Evolutionary conservation across 2,113 vertebrate species (phyloP), one percentile per base, ranked within the genome.

Genomic region (Rhinolophus ferrumequinum): DNA sequence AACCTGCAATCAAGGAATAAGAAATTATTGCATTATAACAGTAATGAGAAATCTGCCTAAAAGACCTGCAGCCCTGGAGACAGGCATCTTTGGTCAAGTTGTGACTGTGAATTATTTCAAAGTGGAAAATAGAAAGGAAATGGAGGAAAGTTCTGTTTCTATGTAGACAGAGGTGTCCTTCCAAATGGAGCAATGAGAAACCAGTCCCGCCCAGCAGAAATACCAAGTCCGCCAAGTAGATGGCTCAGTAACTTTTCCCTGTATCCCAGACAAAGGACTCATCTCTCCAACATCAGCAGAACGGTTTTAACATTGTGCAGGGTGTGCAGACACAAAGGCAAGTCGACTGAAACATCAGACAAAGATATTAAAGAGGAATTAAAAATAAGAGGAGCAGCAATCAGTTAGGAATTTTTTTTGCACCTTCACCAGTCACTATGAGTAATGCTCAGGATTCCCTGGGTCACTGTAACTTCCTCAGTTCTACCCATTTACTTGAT

Each of bases 41-140:
- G 14, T 21, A 83, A n/a, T 64, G 28, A 93, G n/a, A 5, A 93
- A 22, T 70, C n/a, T 60, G 5, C 79, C 38, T 88, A 11, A 3
- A n/a, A 86, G 9, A 54, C 16, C 60, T 60, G 30, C 24, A 87
- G 67, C 21, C 58, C n/a, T 70, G 3, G 14, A 70, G 72, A 81
- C 0, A 92, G 28, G 35, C 58, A 8, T 72, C 60, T 91, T 52
- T 70, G 14, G 28, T 72, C 54, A 67, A 76, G 12, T 28, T 54
- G 50, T 60, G n/a, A 41, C 24, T 62, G 4, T 79, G n/a, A 88
- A 88, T 44, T 88, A 85, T 77, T 82, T 96, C 89, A 84, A 88
- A 38, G n/a, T 30, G 35, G 50, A 52, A 84, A 75, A 22, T 4
- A 85, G 21, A 44, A 54, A 92, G n/a, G 41, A 92, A 44, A 75